Percentiles rank a stretch among this genome's conserved stretches.
phyloP scores from a whole-genome alignment of 2,888 invertebrate species.

The Chromoteleia sp. region DNA sequence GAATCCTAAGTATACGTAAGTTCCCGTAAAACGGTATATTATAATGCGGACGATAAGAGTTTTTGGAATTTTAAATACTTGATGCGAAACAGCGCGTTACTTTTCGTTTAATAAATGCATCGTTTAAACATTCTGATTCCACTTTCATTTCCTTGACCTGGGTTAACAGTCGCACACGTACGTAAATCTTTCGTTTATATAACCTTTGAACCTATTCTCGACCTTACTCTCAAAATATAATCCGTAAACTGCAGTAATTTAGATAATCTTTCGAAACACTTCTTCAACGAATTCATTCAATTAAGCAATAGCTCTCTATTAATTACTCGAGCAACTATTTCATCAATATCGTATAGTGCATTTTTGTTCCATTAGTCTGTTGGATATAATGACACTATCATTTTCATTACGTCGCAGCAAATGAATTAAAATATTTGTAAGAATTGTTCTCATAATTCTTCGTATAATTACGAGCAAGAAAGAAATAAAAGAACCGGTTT shows the following conservation, averaged over 20 bases:
- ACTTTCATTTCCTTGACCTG: not conserved
- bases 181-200: not conserved
- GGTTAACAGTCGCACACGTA: not conserved
- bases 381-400: too few relatives aligned
- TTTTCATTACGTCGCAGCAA: too few relatives aligned
- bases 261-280: too few relatives aligned
- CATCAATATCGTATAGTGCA: too few relatives aligned
- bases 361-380: too few relatives aligned
- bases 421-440: too few relatives aligned
- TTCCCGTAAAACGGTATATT: not conserved
- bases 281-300: not conserved
- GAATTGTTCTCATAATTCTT: too few relatives aligned
- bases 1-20: constrained; percentile 5
- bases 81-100: not conserved
- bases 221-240: not conserved
- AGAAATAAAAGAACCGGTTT: not conserved
- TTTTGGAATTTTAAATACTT: constrained; percentile 1
- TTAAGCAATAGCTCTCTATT: too few relatives aligned
- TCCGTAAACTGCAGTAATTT: not conserved
- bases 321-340: too few relatives aligned
- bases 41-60: not conserved
- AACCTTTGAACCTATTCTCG: not conserved
- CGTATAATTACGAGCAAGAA: not conserved
- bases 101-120: not conserved
- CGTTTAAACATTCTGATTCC: not conserved